Base-by-base conservation (phyloP, 2,888 invertebrate species). In the Drosophila anomalata region DNA sequence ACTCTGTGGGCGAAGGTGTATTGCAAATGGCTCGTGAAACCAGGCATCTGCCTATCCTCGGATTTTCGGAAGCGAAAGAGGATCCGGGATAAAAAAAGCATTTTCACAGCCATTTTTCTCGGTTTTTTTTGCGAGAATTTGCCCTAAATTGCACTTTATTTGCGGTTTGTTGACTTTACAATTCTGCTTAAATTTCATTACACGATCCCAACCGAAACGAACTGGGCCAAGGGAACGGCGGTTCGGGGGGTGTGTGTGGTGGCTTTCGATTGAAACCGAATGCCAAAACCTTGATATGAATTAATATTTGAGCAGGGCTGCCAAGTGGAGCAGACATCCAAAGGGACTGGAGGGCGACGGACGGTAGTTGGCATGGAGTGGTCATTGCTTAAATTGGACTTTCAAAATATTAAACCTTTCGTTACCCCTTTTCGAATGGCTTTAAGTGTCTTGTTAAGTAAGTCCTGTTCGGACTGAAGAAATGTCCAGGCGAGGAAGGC, bases 181-280 rank as follows among this genome's bases (percentile, higher is more conserved):
- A 86, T 75, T 83, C 78, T 67, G 78, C 78, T 88, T 83, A 85
- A 85, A 85, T 85, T 88, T 85, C 87, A 87, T 88, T 85, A 84
- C 77, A 77, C 77, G 78, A 77, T 75, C 84, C 77, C 54, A 68
- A 63, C 22, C 75, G 66, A 47, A 57, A 14, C 47, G 11, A 47
- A 42, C 24, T 31, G 47, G 24, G 55, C 29, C 57, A 50, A 50
- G 44, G 24, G 33, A 52, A 51, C 12, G 33, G 51, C 31, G 53
- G 14, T 55, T 41, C 17, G 36, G 56, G 59, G 70, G 42, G 9
- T 14, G 12, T 14, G 52, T 36, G 44, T n/a, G 31, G 46, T 14
- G 3, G 39, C 42, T 36, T n/a, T 62, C 62, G 71, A 75, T 82
- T 73, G 70, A 73, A 76, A 83, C 74, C 78, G 78, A 86, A 80